Evolutionary conservation across 2,113 vertebrate species (phyloP), one percentile per base, ranked within the genome.

Genomic region (Pelecanoides urinatrix): DNA sequence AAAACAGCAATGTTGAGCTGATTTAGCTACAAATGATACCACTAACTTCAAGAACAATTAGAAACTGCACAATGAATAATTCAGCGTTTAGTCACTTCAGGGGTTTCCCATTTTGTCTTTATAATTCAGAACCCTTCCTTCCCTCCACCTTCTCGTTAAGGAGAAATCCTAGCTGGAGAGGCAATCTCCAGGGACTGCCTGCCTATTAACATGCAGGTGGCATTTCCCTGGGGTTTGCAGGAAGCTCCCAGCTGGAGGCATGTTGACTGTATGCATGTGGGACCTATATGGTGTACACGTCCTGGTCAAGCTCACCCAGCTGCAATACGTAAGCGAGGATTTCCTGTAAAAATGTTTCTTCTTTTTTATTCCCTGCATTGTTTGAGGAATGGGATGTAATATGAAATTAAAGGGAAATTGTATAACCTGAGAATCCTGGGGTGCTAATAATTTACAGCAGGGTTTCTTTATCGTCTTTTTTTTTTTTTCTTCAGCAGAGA

Each of bases 1-100:
- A 47, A 66, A 88, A 47, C 12, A n/a, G 47, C 44, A 75, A 9
- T 2, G 0, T 56, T 73, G 68, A 82, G 50, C 61, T 78, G 65
- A 85, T 93, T 79, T 76, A 84, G n/a, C 87, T 90, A 65, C 82
- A 76, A 95, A 96, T 29, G 22, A 34, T 75, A 62, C 29, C 0
- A 0, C 34, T 71, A 83, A 80, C 67, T 95, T 96, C 79, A 91
- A 87, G 94, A 97, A 96, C 96, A 97, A 96, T 95, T 97, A 94
- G 63, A 88, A 97, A 82, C 44, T 11, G 42, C 55, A 61, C 47
- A 84, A 98, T 98, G 97, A 98, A 99, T 98, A 98, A 99, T 98
- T 98, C 98, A 98, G 94, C 45, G 32, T 86, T 97, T 98, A 98
- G 97, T 94, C 97, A 98, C 97, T 98, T 98, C 95, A 97, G 78